A percentile compares a stretch with the other conserved stretches of the same genome.
Evolutionary conservation across 2,888 invertebrate genomes (phyloP).

Genomic region (Dolomedes plantarius): DNA sequence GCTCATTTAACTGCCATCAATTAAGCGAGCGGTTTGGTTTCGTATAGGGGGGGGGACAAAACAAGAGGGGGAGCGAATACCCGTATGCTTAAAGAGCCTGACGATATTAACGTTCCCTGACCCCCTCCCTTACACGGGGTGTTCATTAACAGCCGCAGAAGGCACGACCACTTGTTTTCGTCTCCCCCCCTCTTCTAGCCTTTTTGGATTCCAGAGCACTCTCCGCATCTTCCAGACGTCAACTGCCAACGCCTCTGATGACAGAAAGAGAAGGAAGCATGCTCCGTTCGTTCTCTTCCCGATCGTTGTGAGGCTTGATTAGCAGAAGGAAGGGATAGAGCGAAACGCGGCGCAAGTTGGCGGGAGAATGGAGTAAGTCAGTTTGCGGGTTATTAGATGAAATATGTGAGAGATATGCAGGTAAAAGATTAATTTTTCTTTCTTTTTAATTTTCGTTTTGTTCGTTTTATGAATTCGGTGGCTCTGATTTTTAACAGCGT

Average conservation of each 20-base stretch:
- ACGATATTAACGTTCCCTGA: conserved; percentile 58
- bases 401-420: conserved; percentile 4
- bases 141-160: conserved; percentile 68
- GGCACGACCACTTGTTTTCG: conserved; percentile 62
- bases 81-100: conserved; percentile 49
- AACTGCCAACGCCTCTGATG: conserved; percentile 58
- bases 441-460: background rate
- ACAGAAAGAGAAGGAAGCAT: conserved; percentile 29
- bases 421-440: background rate
- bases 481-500: no score
- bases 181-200: conserved; percentile 39
- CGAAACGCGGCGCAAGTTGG: background rate
- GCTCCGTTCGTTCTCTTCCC: conserved; percentile 1
- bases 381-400: conserved; percentile 4
- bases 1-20: conserved; percentile 64
- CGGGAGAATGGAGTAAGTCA: background rate
- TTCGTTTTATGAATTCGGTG: background rate
- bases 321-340: conserved; percentile 35
- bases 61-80: conserved; percentile 29
- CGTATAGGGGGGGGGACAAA: conserved; percentile 42
- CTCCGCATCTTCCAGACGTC: conserved; percentile 49
- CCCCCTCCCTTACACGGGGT: conserved; percentile 29
- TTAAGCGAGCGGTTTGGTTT: conserved; percentile 64
- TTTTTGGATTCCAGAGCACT: conserved; percentile 47
- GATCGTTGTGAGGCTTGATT: conserved; percentile 55